Evolutionary conservation across 1,140 invertebrate species (phyloP).

Genomic region (Aphis craccivora): DNA sequence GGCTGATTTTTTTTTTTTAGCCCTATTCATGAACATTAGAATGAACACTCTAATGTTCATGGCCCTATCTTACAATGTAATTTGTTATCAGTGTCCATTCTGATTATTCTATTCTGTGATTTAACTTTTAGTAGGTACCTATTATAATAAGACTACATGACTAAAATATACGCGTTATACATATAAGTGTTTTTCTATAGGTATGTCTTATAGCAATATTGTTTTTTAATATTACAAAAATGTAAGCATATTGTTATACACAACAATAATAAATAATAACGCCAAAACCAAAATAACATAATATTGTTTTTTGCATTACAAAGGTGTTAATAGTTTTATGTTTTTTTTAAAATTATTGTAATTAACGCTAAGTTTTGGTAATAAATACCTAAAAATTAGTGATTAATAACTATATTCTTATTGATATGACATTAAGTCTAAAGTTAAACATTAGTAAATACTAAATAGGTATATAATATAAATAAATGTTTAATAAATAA

Average conservation of each 20-base stretch:
- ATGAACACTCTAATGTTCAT: no score
- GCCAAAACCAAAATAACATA: background rate
- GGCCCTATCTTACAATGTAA: no score
- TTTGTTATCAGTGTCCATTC: no score
- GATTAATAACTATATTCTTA: background rate
- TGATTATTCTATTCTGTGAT: no score
- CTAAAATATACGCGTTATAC: background rate
- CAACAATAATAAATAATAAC: background rate
- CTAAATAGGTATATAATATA: background rate
- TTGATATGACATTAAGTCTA: background rate
- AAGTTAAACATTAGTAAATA: background rate
- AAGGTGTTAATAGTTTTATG: background rate
- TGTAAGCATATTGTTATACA: background rate
- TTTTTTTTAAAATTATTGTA: background rate
- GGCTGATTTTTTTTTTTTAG: no score
- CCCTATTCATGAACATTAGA: no score
- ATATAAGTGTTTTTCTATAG: background rate
- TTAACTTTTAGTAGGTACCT: no score
- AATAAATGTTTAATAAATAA: background rate
- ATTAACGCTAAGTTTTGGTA: background rate
- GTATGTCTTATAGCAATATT: background rate
- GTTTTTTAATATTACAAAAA: background rate
- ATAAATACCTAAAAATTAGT: background rate
- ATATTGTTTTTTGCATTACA: background rate
- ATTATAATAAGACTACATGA: background rate